phyloP scores from a whole-genome alignment of 2,113 vertebrate species.

The Thinocorus orbignyianus region DNA sequence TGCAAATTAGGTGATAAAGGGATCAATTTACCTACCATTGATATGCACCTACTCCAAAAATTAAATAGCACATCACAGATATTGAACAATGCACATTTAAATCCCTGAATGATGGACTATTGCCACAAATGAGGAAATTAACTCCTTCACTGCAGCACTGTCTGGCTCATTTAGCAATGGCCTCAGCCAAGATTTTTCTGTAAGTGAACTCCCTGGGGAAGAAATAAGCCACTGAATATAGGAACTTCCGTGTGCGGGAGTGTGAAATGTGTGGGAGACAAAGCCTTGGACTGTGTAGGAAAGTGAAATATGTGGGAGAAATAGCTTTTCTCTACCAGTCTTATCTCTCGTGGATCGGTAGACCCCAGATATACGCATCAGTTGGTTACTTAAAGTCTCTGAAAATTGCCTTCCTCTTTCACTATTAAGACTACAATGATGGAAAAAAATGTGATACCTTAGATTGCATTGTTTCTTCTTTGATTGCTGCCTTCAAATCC shows the following conservation, averaged over 20 bases:
- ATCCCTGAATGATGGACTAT: background rate
- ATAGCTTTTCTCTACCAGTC: background rate
- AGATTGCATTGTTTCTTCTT: background rate
- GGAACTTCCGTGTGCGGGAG: background rate
- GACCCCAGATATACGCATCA: background rate
- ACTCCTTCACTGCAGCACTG: background rate
- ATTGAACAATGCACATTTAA: background rate
- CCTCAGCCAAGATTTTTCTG: background rate
- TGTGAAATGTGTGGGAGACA: background rate
- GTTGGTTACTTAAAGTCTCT: background rate
- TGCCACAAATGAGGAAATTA: background rate
- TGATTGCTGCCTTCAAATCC: background rate
- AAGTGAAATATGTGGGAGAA: background rate
- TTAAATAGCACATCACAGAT: constrained; percentile 13
- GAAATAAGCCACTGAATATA: background rate
- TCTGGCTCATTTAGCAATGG: background rate
- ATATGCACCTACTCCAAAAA: constrained; percentile 22
- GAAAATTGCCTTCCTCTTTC: background rate
- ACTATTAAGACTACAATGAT: background rate
- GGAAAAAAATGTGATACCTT: background rate
- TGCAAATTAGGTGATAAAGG: constrained; percentile 53
- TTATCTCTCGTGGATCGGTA: background rate
- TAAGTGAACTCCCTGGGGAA: background rate
- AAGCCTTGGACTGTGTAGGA: background rate
- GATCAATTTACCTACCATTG: constrained; percentile 27